phyloP scores from a whole-genome alignment of 2,888 invertebrate genomes.

The Acanthosoma haemorrhoidale region DNA sequence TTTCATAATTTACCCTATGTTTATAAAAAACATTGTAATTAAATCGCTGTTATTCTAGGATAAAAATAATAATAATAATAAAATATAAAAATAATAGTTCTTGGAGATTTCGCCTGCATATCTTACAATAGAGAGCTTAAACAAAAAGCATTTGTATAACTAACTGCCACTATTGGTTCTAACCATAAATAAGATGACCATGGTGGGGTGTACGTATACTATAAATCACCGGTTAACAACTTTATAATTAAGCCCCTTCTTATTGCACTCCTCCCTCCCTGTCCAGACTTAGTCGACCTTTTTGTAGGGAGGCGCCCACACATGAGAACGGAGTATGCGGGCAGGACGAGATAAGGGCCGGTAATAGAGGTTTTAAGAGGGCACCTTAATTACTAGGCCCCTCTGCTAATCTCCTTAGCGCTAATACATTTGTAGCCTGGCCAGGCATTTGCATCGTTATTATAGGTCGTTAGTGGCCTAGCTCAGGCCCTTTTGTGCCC shows the following conservation, averaged over 20 bases:
- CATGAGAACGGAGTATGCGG: background rate
- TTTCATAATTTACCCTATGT: no score
- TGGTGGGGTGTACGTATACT: background rate
- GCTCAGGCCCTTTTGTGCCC: background rate
- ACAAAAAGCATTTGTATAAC: no score
- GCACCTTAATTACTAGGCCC: background rate
- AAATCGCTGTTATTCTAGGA: no score
- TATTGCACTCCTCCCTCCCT: background rate
- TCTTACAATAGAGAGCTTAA: no score
- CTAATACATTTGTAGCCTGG: constrained; percentile 10
- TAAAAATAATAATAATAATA: no score
- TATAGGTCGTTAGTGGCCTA: background rate
- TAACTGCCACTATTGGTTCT: no score
- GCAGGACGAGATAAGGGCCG: background rate
- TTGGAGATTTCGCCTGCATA: no score
- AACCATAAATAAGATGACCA: background rate
- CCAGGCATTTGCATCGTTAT: constrained; percentile 10
- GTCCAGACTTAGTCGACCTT: no score
- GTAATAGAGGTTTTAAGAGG: constrained; percentile 12
- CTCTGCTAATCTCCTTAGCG: constrained; percentile 12
- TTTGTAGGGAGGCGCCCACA: no score
- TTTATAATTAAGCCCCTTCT: no score
- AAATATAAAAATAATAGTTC: no score
- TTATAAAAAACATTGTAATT: no score
- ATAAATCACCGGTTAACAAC: background rate